Conservation (phyloP, 2,113 vertebrate genomes). For the Falco punctatus region DNA sequence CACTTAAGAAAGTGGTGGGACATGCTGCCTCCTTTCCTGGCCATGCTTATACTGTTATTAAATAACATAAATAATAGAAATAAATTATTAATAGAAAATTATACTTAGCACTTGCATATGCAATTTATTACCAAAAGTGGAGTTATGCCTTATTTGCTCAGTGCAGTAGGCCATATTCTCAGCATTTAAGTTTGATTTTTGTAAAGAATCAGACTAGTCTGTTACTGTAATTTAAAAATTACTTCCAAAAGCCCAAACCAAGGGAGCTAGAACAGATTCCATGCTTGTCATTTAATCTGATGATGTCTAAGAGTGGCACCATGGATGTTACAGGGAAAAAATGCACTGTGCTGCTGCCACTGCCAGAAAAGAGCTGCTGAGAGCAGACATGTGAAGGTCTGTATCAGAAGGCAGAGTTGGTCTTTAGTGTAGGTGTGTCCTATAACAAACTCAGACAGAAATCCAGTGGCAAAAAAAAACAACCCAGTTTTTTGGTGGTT, state of each 20-base stretch:
- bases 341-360: background rate
- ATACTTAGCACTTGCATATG: slow-evolving; percentile 31
- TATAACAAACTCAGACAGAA: background rate
- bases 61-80: slow-evolving; percentile 44
- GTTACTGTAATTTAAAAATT: background rate
- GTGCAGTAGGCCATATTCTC: background rate
- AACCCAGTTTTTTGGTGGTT: background rate
- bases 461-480: background rate
- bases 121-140: slow-evolving; percentile 20
- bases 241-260: background rate
- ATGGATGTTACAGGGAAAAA: background rate
- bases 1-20: slow-evolving; percentile 40
- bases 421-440: background rate
- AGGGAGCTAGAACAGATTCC: background rate
- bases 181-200: background rate
- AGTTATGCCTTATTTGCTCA: background rate
- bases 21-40: slow-evolving; percentile 31
- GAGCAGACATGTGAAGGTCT: background rate
- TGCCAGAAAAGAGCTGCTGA: background rate
- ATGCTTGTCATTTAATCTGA: background rate
- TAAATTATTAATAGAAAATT: slow-evolving; percentile 57
- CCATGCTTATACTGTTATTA: slow-evolving; percentile 2
- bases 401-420: background rate
- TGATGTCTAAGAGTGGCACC: background rate
- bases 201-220: background rate